Conservation (phyloP, 2,888 invertebrate species). For the Drosophila acutilabella region DNA sequence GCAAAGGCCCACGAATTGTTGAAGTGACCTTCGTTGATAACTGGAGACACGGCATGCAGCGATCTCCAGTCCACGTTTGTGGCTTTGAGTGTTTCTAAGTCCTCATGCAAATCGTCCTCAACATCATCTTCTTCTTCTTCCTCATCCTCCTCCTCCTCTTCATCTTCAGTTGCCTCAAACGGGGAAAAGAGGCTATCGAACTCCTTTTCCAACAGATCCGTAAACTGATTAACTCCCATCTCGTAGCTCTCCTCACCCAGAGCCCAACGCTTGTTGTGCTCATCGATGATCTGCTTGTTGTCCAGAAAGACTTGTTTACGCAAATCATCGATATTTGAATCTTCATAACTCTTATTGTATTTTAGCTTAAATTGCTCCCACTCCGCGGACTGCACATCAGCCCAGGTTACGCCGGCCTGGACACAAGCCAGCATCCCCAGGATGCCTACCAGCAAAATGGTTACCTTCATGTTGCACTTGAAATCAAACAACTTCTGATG, state of each 20-base stretch:
- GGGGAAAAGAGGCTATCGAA: conserved; percentile 8
- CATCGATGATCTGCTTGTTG: conserved; percentile 27
- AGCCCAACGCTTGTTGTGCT: conserved; percentile 31
- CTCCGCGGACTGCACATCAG: conserved; percentile 17
- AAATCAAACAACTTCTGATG: not conserved
- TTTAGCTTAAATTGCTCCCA: conserved; percentile 31
- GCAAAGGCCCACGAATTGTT: conserved; percentile 46
- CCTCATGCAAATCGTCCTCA: not conserved
- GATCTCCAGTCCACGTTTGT: conserved; percentile 27
- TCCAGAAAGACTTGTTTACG: conserved; percentile 17
- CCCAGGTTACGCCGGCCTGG: conserved; percentile 3
- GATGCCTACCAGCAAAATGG: conserved; percentile 16
- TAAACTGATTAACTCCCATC: conserved; percentile 36
- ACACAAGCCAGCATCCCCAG: conserved; percentile 19
- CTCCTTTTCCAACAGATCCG: conserved; percentile 14
- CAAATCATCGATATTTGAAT: not conserved
- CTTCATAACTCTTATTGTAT: conserved; percentile 23
- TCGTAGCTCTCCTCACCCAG: conserved; percentile 30
- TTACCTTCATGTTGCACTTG: conserved; percentile 14
- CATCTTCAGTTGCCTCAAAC: not conserved
- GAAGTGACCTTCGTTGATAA: conserved; percentile 28
- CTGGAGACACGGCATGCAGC: conserved; percentile 27
- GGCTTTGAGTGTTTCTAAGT: too few species aligned
- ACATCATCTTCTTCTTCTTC: not conserved
- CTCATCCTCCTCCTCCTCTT: not conserved